These are phyloP conservation scores for Drosophila melanogaster DNA, from an alignment of 1,140 invertebrate species.

Conservation along the genomic window Release_6_plus_ISO1_MT NT_033779.5:6569501-6570000, in stretches of 20 bases:
- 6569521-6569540: slow-evolving; percentile 47
- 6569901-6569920: slow-evolving; percentile 75
- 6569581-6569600: not conserved
- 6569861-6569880: slow-evolving; percentile 61
- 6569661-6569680: slow-evolving; percentile 60
- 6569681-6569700: slow-evolving; percentile 61
- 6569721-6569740: not conserved
- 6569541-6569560: slow-evolving; percentile 27
- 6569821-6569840: slow-evolving; percentile 47
- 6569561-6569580: slow-evolving; percentile 28
- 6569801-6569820: slow-evolving; percentile 57
- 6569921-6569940: slow-evolving; percentile 37
- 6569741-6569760: slow-evolving; percentile 29
- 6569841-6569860: slow-evolving; percentile 59
- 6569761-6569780: slow-evolving; percentile 42
- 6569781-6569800: slow-evolving; percentile 63
- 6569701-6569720: slow-evolving; percentile 6
- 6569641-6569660: slow-evolving; percentile 61
- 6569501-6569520: slow-evolving; percentile 37
- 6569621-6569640: slow-evolving; percentile 33
- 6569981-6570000: not conserved
- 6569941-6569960: slow-evolving; percentile 23
- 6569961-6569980: not conserved
- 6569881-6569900: slow-evolving; percentile 72
- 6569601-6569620: not conserved